A percentile compares a stretch with the other conserved stretches of the same genome.
These are phyloP conservation scores for Anolis carolinensis DNA, from an alignment of 2,113 vertebrate genomes.

Conservation along the genomic window DNA sequence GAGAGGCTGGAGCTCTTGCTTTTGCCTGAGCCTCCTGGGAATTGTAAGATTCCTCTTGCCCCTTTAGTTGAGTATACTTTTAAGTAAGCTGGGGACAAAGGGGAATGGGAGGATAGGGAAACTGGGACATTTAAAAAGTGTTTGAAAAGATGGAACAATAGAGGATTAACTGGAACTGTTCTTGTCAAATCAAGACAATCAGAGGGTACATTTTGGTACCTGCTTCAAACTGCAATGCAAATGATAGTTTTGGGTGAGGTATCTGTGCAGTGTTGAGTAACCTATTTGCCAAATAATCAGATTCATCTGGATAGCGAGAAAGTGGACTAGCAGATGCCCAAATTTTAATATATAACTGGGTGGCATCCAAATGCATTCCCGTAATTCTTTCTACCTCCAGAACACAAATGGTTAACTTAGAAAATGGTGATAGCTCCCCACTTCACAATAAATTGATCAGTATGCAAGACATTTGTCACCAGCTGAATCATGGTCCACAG, in stretches of 20 bases:
- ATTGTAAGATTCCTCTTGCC: too few species aligned
- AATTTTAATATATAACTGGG: neutral
- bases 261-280: neutral
- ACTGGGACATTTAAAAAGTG: too few species aligned
- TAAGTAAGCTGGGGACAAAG: too few species aligned
- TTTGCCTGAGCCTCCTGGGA: too few species aligned
- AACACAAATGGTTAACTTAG: constrained; percentile 70
- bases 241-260: neutral
- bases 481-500: constrained; percentile 81
- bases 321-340: too few species aligned
- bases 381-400: too few species aligned
- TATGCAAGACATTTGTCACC: constrained; percentile 80
- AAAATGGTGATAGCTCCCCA: constrained; percentile 68
- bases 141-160: too few species aligned
- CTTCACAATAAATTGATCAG: constrained; percentile 80
- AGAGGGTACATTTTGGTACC: neutral
- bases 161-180: too few species aligned
- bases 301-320: neutral
- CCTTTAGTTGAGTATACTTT: too few species aligned
- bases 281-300: neutral
- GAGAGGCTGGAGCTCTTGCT: too few species aligned
- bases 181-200: too few species aligned
- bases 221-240: neutral
- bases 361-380: neutral
- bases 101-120: too few species aligned